Evolutionary conservation across 2,888 invertebrate species (phyloP), one percentile per base, ranked within the genome.

Genomic region (Hirtodrosophila alboralis): DNA sequence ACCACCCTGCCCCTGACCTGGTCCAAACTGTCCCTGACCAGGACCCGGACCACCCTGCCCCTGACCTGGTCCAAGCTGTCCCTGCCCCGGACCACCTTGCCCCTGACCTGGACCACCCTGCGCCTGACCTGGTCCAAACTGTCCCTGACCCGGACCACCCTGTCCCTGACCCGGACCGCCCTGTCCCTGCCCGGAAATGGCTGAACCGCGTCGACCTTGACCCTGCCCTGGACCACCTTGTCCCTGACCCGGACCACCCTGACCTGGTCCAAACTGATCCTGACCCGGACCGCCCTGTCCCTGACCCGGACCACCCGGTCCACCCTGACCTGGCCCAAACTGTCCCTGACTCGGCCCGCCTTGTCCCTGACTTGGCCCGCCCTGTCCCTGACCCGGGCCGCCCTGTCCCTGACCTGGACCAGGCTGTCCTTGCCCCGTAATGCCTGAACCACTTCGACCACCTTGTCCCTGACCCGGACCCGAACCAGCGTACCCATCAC

Each of bases 51-150:
- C 28, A 2, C 18, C 38, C 13, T 28, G 13, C 18, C 31, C 37
- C 2, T n/a, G 33, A 0, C 53, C 44, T 2, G n/a, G 27, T 1
- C 45, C 40, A 3, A 2, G 23, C 6, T 44, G 21, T 0, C 10
- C 26, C 0, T 36, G 23, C 6, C 16, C 47, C 9, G 13, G n/a
- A 7, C 23, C 44, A 18, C 13, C 26, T 6, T 8, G 16, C 5
- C 28, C 45, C 2, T n/a, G 33, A 0, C 53, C 44, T 2, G n/a
- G 27, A 2, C 45, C 40, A 3, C 4, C 30, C 6, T 44, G 21
- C 21, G 1, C 30, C 8, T 5, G 14, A 0, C 36, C 34, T 4
- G 18, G 34, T 3, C 37, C 48, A 16, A 23, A 26, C n/a, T 13
- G 23, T 9, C 23, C 28, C 8, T 12, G 18, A 0, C 28, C 30